These are phyloP conservation scores for Chelonus insularis DNA, from an alignment of 1,140 invertebrate genomes.

Conservation along the genomic window DNA sequence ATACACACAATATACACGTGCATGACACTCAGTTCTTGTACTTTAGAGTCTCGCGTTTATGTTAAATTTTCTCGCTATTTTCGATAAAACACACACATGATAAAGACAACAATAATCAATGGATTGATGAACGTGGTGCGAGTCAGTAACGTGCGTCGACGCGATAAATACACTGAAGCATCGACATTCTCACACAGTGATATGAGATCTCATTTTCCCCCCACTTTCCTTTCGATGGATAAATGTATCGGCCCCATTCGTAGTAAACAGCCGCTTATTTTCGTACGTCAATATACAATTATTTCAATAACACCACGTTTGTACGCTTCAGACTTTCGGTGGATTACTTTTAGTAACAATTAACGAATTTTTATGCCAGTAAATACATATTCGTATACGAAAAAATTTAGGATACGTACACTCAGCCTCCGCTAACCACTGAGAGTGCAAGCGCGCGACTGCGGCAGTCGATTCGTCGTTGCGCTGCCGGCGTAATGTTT, in stretches of 20 bases:
- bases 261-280: too few species aligned
- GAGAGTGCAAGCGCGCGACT: conserved; percentile 59
- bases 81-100: not conserved
- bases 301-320: too few species aligned
- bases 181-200: not conserved
- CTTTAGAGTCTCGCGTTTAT: not conserved
- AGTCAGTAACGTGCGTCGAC: conserved; percentile 16
- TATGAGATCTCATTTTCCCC: too few species aligned
- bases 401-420: conserved; percentile 22
- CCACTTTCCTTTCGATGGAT: too few species aligned
- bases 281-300: too few species aligned
- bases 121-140: not conserved
- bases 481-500: conserved; percentile 45
- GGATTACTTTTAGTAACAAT: too few species aligned
- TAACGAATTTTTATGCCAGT: too few species aligned
- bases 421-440: conserved; percentile 45
- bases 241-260: too few species aligned
- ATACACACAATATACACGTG: not conserved
- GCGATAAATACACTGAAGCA: conserved; percentile 15
- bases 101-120: not conserved
- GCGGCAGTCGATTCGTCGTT: conserved; percentile 42
- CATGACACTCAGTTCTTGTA: not conserved
- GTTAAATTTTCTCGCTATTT: not conserved
- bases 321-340: too few species aligned
- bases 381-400: too few species aligned